Evolutionary conservation across 2,888 invertebrate species (phyloP).

Genomic region (Gonocerus acuteangulatus): DNA sequence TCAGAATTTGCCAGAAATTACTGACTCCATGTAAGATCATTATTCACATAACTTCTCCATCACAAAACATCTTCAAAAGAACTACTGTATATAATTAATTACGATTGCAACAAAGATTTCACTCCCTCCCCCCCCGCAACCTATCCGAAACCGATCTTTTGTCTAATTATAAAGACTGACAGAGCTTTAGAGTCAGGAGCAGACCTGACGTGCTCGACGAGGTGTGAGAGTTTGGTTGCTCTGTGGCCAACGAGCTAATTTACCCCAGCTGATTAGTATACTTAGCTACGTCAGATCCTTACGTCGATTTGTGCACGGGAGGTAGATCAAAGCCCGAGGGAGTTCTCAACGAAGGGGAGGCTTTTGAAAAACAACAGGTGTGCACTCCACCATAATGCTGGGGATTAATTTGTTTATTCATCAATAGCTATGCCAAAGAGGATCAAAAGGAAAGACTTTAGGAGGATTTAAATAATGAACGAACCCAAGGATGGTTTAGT

Average conservation of each 20-base stretch:
- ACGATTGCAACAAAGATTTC: no score
- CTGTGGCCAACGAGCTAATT: not conserved
- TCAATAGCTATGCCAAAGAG: not conserved
- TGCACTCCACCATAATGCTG: not conserved
- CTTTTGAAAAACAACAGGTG: not conserved
- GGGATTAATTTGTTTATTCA: conserved; percentile 22
- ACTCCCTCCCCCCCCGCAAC: no score
- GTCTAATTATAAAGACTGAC: not conserved
- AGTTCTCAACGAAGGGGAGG: not conserved
- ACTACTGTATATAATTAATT: no score
- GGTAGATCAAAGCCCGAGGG: not conserved
- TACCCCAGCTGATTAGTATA: not conserved
- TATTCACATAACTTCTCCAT: no score
- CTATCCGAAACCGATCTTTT: no score
- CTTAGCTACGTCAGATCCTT: not conserved
- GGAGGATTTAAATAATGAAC: not conserved
- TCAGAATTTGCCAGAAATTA: no score
- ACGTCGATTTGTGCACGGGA: not conserved
- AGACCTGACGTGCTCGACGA: not conserved
- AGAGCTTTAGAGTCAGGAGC: not conserved
- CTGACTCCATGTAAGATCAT: no score
- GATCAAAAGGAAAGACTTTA: not conserved
- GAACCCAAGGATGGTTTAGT: not conserved
- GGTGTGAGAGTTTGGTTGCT: not conserved
- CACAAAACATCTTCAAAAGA: no score